Evolutionary conservation across 2,797 vertebrate genomes (phyloP).

Genomic region (Passerculus sandwichensis): DNA sequence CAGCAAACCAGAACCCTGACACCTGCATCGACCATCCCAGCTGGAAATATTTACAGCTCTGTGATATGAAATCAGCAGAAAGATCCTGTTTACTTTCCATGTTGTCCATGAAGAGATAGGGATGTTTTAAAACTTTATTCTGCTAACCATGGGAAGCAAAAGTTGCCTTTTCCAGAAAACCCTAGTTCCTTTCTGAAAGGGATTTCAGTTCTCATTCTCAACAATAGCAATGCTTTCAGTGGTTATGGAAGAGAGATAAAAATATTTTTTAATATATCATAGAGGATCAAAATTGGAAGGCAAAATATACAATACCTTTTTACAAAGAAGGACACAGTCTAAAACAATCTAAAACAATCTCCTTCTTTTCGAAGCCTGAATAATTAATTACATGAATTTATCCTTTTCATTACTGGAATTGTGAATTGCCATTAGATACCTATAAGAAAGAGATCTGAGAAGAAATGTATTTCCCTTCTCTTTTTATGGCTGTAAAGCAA

Average conservation of each 20-base stretch:
- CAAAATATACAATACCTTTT: not conserved
- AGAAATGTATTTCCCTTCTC: not conserved
- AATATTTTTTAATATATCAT: not conserved
- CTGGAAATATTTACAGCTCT: not conserved
- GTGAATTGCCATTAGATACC: not conserved
- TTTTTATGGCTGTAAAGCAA: not conserved
- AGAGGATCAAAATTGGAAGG: not conserved
- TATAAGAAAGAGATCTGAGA: not conserved
- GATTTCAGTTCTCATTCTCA: not conserved
- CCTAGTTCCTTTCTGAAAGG: not conserved
- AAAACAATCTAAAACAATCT: not conserved
- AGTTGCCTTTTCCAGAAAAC: not conserved
- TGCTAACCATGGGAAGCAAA: not conserved
- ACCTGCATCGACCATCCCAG: rapidly evolving
- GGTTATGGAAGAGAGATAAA: not conserved
- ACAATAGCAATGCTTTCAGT: not conserved
- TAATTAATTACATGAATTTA: not conserved
- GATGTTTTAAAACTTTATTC: not conserved
- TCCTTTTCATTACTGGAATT: not conserved
- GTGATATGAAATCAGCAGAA: not conserved
- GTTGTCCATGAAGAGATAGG: not conserved
- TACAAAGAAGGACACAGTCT: not conserved
- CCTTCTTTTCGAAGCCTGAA: not conserved
- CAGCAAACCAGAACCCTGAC: not conserved
- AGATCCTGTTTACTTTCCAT: not conserved